Conservation (phyloP, 1,140 invertebrate species). For the Drosophila elegans region DNA sequence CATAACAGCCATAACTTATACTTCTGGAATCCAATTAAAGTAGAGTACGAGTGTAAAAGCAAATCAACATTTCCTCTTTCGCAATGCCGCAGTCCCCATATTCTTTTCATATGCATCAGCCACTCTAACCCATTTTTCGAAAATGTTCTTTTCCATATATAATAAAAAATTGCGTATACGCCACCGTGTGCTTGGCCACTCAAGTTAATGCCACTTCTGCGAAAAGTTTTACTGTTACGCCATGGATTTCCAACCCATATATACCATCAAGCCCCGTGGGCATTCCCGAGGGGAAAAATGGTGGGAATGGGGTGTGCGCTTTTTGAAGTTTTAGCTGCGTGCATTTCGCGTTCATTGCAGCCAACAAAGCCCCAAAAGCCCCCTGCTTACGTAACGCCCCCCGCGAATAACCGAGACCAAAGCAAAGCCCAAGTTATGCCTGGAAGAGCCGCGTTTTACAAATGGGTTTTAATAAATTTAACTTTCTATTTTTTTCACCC, state of each 20-base stretch:
- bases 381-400: constrained; percentile 28
- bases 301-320: constrained; percentile 21
- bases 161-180: constrained; percentile 64
- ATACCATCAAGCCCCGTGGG: constrained; percentile 13
- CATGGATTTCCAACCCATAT: constrained; percentile 39
- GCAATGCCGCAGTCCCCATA: constrained; percentile 1
- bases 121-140: constrained; percentile 31
- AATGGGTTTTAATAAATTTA: constrained; percentile 76
- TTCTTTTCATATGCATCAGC: constrained; percentile 19
- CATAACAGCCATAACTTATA: background rate
- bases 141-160: constrained; percentile 25
- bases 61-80: constrained; percentile 23
- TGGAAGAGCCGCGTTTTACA: constrained; percentile 65
- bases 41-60: constrained; percentile 15
- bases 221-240: constrained; percentile 66
- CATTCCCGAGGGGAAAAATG: background rate
- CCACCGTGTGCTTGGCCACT: constrained; percentile 53
- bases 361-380: constrained; percentile 47
- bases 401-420: background rate
- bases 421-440: constrained; percentile 56
- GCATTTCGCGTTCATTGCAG: constrained; percentile 71
- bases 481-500: constrained; percentile 29
- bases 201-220: constrained; percentile 65
- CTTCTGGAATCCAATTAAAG: constrained; percentile 26
- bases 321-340: constrained; percentile 77